Conservation (phyloP, 2,797 vertebrate species). For the Channallabes apus region DNA sequence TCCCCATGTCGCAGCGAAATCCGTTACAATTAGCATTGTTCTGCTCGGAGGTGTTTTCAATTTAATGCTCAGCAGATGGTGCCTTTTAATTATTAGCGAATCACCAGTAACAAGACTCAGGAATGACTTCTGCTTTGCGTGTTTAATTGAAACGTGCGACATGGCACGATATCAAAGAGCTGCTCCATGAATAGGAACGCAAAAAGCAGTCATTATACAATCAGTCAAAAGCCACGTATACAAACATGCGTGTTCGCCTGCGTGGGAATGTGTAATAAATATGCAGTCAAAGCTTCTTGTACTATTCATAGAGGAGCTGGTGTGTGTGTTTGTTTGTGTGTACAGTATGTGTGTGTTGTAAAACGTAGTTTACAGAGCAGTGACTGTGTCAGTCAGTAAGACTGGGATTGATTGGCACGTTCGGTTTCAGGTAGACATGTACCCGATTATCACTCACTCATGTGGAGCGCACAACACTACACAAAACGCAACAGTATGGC, state of each 20-base stretch:
- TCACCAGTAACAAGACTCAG: conserved; percentile 64
- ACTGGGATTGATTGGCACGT: conserved; percentile 62
- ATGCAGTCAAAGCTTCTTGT: conserved; percentile 17
- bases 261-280: conserved; percentile 36
- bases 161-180: conserved; percentile 54
- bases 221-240: background rate
- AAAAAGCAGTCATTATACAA: conserved; percentile 45
- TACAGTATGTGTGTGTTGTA: conserved; percentile 27
- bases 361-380: conserved; percentile 42
- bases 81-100: conserved; percentile 74
- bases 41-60: conserved; percentile 68
- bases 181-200: conserved; percentile 38
- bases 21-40: conserved; percentile 56
- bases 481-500: background rate
- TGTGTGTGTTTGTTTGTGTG: background rate
- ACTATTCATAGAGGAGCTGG: conserved; percentile 50
- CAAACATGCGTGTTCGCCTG: conserved; percentile 33
- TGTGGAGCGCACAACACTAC: conserved; percentile 38
- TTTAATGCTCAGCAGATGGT: conserved; percentile 67
- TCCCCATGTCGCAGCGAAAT: conserved; percentile 44
- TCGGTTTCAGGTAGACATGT: conserved; percentile 69
- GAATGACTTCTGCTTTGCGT: conserved; percentile 61
- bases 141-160: conserved; percentile 64
- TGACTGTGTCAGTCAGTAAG: conserved; percentile 62
- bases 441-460: conserved; percentile 72